phyloP scores from a whole-genome alignment of 2,888 invertebrate genomes.

The Gymnoscelis rufifasciata region DNA sequence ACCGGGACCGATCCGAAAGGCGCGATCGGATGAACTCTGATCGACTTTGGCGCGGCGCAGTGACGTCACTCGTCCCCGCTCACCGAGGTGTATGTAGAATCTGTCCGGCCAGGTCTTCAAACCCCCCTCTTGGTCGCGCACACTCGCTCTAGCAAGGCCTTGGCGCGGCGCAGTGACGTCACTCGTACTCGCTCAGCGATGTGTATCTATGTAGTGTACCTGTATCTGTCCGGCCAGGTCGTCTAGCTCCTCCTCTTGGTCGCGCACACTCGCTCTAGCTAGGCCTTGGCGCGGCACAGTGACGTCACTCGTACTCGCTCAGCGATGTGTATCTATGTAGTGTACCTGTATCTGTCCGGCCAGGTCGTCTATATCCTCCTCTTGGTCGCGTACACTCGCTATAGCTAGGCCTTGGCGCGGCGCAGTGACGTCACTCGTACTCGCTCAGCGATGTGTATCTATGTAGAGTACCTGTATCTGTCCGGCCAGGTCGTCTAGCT shows the following conservation, averaged over 20 bases:
- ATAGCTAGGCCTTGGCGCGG: no score
- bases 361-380: background rate
- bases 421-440: background rate
- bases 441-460: background rate
- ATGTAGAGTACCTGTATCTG: constrained; percentile 82
- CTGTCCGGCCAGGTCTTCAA: background rate
- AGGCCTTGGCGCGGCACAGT: no score
- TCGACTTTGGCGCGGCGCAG: no score
- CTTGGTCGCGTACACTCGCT: no score
- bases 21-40: no score
- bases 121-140: background rate
- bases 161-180: background rate
- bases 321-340: background rate
- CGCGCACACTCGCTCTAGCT: no score
- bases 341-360: constrained; percentile 13
- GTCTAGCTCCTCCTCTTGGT: constrained; percentile 56
- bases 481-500: constrained; percentile 96
- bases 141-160: no score
- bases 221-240: constrained; percentile 78
- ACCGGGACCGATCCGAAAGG: no score
- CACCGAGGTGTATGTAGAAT: background rate
- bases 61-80: background rate
- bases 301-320: background rate
- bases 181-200: background rate
- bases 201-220: background rate